Percentiles rank a stretch among this genome's conserved stretches.
Evolutionary conservation across 1,140 invertebrate genomes (phyloP).

Genomic region (Muscidifurax raptorellus): DNA sequence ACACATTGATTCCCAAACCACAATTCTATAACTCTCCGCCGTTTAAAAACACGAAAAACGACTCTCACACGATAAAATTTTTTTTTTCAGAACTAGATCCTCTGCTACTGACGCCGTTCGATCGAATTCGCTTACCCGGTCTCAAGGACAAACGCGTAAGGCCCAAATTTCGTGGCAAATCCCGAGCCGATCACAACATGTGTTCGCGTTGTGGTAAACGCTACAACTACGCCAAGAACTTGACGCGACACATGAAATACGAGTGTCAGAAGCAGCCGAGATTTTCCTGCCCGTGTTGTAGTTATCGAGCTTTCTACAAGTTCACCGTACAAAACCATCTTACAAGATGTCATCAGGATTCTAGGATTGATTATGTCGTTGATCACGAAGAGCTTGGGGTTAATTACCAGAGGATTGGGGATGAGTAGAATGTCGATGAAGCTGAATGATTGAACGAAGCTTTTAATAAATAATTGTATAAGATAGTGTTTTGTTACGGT

Average conservation of each 20-base stretch:
- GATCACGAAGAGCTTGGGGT: not conserved
- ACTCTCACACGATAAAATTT: not conserved
- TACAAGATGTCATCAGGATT: not conserved
- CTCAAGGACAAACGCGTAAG: not conserved
- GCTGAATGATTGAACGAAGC: too few species aligned
- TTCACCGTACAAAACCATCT: constrained; percentile 31
- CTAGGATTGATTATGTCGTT: not conserved
- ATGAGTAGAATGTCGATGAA: not conserved
- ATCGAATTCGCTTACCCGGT: not conserved
- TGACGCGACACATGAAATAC: constrained; percentile 73
- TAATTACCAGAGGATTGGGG: not conserved
- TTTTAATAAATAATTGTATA: too few species aligned
- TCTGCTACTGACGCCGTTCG: not conserved
- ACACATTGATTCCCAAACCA: too few species aligned
- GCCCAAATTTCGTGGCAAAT: not conserved
- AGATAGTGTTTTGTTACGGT: too few species aligned
- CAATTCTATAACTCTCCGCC: too few species aligned
- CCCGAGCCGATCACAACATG: not conserved
- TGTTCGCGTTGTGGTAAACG: constrained; percentile 23
- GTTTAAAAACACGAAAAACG: too few species aligned
- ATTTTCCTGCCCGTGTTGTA: constrained; percentile 73
- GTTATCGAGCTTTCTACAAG: constrained; percentile 52
- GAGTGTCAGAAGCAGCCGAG: constrained; percentile 75
- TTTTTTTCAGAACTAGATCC: constrained; percentile 20
- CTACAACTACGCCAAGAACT: constrained; percentile 55